Evolutionary conservation across 1,140 invertebrate species (phyloP).

Genomic region (Bombus vancouverensis): DNA sequence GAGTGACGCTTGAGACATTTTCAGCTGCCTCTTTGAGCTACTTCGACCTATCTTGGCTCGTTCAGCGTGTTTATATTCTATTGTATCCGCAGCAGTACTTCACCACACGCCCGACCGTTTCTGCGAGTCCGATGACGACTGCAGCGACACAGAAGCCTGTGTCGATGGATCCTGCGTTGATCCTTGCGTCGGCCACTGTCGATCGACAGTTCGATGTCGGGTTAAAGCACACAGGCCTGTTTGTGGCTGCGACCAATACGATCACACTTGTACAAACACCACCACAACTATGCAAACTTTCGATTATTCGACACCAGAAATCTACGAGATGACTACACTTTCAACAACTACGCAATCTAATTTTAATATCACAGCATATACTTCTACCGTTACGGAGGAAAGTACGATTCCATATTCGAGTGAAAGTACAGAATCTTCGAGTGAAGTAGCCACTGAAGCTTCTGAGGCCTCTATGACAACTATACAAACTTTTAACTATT

Average conservation of each 20-base stretch:
- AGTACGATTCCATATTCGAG: not conserved
- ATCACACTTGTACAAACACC: slow-evolving; percentile 51
- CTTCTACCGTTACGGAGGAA: not conserved
- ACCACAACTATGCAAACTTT: slow-evolving; percentile 12
- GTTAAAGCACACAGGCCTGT: slow-evolving; percentile 83
- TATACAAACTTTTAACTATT: too few relatives aligned
- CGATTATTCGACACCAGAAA: slow-evolving; percentile 25
- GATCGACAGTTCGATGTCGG: slow-evolving; percentile 84
- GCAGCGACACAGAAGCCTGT: slow-evolving; percentile 86
- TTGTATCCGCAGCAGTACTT: slow-evolving; percentile 82
- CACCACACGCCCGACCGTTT: slow-evolving; percentile 79
- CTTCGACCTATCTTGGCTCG: not conserved
- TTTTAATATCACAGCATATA: not conserved
- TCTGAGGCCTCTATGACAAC: too few relatives aligned
- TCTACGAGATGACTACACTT: not conserved
- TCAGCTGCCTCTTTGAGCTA: slow-evolving; percentile 46
- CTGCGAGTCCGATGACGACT: slow-evolving; percentile 86
- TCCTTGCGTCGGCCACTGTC: slow-evolving; percentile 86
- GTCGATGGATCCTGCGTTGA: slow-evolving; percentile 86
- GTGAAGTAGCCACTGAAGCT: not conserved
- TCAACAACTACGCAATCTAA: not conserved
- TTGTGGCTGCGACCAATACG: slow-evolving; percentile 79
- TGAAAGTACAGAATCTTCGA: not conserved
- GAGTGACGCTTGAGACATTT: slow-evolving; percentile 48
- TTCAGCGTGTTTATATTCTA: slow-evolving; percentile 75